phyloP scores from a whole-genome alignment of 2,888 invertebrate genomes.

The Tetropium fuscum region DNA sequence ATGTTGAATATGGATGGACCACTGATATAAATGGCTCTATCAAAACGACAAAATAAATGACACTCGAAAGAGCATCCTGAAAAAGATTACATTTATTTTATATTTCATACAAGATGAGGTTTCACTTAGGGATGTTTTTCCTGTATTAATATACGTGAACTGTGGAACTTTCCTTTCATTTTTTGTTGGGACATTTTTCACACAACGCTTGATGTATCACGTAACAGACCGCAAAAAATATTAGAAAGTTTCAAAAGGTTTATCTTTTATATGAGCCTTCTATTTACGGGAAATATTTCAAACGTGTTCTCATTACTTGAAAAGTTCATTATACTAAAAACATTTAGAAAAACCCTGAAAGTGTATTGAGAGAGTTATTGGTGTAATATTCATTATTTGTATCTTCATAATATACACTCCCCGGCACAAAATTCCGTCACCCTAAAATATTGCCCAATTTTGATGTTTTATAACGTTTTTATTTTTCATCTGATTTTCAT shows the following conservation, averaged over 20 bases:
- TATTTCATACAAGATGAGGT: constrained; percentile 9
- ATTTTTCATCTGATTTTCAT: too few species aligned
- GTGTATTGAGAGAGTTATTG: too few species aligned
- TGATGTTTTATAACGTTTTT: too few species aligned
- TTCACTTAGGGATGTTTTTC: constrained; percentile 17
- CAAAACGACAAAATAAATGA: constrained; percentile 18
- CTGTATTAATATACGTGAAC: constrained; percentile 8
- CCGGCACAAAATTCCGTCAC: too few species aligned
- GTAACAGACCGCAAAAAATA: not conserved
- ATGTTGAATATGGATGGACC: constrained; percentile 28
- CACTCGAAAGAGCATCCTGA: constrained; percentile 13
- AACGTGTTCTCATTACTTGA: not conserved
- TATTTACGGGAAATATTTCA: not conserved
- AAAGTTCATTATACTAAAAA: not conserved
- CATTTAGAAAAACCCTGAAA: not conserved
- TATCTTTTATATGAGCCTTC: not conserved
- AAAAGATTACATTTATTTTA: constrained; percentile 19
- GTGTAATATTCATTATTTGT: too few species aligned
- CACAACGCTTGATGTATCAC: constrained; percentile 3
- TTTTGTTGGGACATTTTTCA: constrained; percentile 9
- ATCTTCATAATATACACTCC: too few species aligned
- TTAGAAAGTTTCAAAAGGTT: not conserved
- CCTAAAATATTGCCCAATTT: too few species aligned
- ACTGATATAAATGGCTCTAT: constrained; percentile 15
- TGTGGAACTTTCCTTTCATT: constrained; percentile 8